A percentile compares a stretch with the other conserved stretches of the same genome.
These are phyloP conservation scores for Fopius arisanus DNA, from an alignment of 1,140 invertebrate genomes.

Conservation along the genomic window DNA sequence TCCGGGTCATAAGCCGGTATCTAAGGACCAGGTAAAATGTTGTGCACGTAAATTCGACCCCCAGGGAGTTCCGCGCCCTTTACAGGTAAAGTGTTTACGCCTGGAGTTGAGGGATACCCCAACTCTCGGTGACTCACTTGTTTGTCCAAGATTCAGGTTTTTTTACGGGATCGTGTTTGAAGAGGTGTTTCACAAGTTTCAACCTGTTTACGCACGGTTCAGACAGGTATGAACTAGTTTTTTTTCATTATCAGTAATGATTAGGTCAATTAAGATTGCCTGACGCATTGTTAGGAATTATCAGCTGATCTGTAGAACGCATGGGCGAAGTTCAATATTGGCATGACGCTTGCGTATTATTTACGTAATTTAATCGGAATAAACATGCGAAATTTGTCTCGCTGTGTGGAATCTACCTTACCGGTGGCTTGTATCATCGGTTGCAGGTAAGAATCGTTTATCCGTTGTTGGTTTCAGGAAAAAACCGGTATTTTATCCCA, in stretches of 20 bases:
- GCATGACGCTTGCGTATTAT: background rate
- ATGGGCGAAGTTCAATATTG: conserved; percentile 1
- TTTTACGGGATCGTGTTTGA: background rate
- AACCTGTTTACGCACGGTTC: background rate
- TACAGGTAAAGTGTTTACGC: conserved; percentile 4
- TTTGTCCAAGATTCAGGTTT: background rate
- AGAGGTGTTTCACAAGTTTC: background rate
- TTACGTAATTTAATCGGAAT: background rate
- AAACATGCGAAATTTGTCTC: too few relatives aligned
- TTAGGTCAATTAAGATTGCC: background rate
- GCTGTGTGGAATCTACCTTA: background rate
- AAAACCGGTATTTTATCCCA: too few relatives aligned
- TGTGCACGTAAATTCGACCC: background rate
- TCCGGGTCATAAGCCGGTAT: background rate
- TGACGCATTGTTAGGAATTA: background rate
- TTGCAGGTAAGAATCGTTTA: too few relatives aligned
- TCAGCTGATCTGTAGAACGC: background rate
- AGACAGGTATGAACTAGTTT: background rate
- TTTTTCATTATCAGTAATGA: background rate
- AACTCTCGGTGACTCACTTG: background rate
- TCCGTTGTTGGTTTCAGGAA: too few relatives aligned
- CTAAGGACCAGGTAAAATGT: background rate
- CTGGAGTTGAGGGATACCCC: background rate
- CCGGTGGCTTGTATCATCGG: background rate
- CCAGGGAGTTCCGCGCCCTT: background rate